Evolutionary conservation across 2,113 vertebrate species (phyloP).

Genomic region (Pionites leucogaster): DNA sequence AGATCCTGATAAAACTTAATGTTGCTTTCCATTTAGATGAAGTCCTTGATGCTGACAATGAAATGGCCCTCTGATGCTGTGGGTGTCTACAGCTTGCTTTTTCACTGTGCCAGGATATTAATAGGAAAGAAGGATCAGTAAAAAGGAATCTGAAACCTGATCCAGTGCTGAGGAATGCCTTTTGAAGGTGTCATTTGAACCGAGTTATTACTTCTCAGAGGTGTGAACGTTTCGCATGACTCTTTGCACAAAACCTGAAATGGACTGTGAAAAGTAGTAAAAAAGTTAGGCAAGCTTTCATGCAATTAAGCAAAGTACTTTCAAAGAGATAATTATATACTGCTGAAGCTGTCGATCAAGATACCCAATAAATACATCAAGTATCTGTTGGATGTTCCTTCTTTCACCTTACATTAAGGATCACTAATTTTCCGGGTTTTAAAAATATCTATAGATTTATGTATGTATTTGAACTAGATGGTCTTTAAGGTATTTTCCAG

Average conservation of each 20-base stretch:
- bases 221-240: background rate
- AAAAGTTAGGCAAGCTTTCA: background rate
- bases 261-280: background rate
- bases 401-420: background rate
- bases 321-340: background rate
- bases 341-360: background rate
- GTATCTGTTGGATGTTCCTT: background rate
- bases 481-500: background rate
- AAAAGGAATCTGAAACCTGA: conserved; percentile 57
- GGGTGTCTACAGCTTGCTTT: background rate
- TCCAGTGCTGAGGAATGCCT: conserved; percentile 45
- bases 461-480: background rate
- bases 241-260: conserved; percentile 31
- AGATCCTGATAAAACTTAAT: background rate
- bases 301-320: background rate
- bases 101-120: conserved; percentile 12
- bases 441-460: background rate
- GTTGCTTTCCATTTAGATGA: background rate
- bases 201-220: conserved; percentile 18
- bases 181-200: conserved; percentile 40
- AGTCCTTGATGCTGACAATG: background rate
- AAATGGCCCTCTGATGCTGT: background rate
- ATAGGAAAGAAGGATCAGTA: conserved; percentile 45
- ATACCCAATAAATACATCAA: background rate
- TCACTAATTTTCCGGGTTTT: background rate